Percentiles rank a stretch among this genome's conserved stretches.
Evolutionary conservation across 2,797 vertebrate species (phyloP).

Genomic region (Pseudochromis fuscus): DNA sequence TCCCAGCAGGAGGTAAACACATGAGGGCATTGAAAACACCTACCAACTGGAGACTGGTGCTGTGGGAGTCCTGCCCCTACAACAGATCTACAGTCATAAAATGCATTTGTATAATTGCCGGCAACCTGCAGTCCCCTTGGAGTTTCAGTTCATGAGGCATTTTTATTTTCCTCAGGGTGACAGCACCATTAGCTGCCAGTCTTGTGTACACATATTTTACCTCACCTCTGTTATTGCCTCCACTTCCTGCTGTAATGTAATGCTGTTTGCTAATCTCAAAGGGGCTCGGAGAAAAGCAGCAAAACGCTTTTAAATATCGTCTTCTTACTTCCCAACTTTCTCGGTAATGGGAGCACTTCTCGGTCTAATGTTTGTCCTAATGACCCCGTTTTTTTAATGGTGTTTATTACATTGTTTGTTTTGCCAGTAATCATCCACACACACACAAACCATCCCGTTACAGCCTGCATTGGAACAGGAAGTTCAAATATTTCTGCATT

Average conservation of each 20-base stretch:
- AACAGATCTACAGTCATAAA: background rate
- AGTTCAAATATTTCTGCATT: background rate
- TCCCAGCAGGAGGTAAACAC: background rate
- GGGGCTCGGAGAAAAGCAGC: constrained; percentile 38
- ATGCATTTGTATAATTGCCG: background rate
- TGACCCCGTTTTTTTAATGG: constrained; percentile 51
- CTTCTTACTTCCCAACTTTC: constrained; percentile 33
- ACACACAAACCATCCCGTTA: no score
- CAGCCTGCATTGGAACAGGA: no score
- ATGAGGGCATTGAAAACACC: background rate
- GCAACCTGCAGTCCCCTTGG: background rate
- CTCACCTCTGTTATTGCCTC: constrained; percentile 13
- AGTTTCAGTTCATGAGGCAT: background rate
- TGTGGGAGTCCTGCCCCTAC: background rate
- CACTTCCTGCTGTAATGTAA: constrained; percentile 42
- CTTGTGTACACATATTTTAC: background rate
- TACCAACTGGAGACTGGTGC: background rate
- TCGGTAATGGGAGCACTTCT: constrained; percentile 51
- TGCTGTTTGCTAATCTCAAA: constrained; percentile 2
- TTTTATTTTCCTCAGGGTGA: constrained; percentile 36
- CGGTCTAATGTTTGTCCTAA: constrained; percentile 40
- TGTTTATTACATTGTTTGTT: constrained; percentile 46
- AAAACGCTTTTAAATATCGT: constrained; percentile 48
- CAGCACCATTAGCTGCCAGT: constrained; percentile 30
- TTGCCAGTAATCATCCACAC: constrained; percentile 32